Conservation (phyloP, 1,140 invertebrate genomes). For the Sweltsa coloradensis region DNA sequence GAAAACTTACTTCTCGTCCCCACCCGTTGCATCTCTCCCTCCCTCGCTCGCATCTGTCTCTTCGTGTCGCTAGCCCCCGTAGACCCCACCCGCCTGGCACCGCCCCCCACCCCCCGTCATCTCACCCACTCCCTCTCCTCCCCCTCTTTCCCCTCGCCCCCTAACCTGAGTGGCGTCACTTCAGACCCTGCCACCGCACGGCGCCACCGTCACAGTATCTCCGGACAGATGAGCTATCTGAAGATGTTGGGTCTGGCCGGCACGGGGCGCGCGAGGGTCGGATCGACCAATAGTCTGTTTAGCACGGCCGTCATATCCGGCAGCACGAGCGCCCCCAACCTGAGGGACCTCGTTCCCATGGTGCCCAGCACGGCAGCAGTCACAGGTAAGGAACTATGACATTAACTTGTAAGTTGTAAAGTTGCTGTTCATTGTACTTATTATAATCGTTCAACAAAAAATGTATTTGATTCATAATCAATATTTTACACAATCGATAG, state of each 20-base stretch:
- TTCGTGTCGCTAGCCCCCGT: too few relatives aligned
- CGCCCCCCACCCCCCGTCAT: background rate
- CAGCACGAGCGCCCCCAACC: slow-evolving; percentile 78
- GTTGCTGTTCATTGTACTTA: too few relatives aligned
- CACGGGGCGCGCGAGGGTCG: slow-evolving; percentile 25
- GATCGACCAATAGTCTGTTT: slow-evolving; percentile 70
- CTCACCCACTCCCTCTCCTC: slow-evolving; percentile 10
- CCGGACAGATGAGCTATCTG: slow-evolving; percentile 84
- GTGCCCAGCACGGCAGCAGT: slow-evolving; percentile 54
- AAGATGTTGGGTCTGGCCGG: slow-evolving; percentile 53
- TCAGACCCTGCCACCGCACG: slow-evolving; percentile 50
- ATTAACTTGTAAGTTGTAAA: too few relatives aligned
- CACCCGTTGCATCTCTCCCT: too few relatives aligned
- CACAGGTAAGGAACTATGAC: slow-evolving; percentile 63
- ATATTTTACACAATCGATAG: too few relatives aligned
- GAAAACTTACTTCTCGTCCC: too few relatives aligned
- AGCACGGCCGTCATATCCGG: slow-evolving; percentile 90
- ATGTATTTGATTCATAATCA: too few relatives aligned
- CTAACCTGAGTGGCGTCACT: slow-evolving; percentile 13
- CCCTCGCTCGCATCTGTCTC: too few relatives aligned
- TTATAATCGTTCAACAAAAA: too few relatives aligned
- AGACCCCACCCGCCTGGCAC: too few relatives aligned
- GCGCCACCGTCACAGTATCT: slow-evolving; percentile 85
- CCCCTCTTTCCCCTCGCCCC: slow-evolving; percentile 13
- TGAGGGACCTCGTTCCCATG: slow-evolving; percentile 76